Percentiles rank a stretch among this genome's conserved stretches.
phyloP scores from a whole-genome alignment of 2,113 vertebrate species.

The Blennius ocellaris region DNA sequence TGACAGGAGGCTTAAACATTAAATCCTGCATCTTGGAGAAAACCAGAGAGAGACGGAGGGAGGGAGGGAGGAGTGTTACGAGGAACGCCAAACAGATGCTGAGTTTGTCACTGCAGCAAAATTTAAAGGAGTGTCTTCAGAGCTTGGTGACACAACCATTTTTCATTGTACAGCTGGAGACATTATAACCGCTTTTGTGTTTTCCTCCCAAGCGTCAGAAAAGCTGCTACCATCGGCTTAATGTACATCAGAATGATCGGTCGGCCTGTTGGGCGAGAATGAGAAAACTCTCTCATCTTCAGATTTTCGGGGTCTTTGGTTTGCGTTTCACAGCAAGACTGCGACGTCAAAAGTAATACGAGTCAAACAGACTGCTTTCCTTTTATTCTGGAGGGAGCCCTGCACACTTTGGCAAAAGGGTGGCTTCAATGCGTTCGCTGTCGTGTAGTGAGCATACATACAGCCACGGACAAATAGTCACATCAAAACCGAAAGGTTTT shows the following conservation, averaged over 20 bases:
- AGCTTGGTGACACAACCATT: slow-evolving; percentile 68
- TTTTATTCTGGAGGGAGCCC: not conserved
- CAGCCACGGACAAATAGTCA: not conserved
- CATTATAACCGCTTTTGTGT: slow-evolving; percentile 65
- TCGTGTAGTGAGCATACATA: not conserved
- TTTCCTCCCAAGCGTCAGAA: slow-evolving; percentile 52
- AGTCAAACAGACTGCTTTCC: not conserved
- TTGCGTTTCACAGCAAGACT: not conserved
- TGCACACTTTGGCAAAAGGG: not conserved
- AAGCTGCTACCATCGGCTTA: slow-evolving; percentile 53
- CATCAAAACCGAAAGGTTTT: not conserved
- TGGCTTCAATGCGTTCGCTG: not conserved
- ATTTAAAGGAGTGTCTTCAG: slow-evolving; percentile 58
- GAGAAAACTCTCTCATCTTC: slow-evolving; percentile 17
- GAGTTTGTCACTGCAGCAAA: slow-evolving; percentile 73
- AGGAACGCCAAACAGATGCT: slow-evolving; percentile 74
- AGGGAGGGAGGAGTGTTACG: slow-evolving; percentile 14
- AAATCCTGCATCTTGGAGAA: slow-evolving; percentile 43
- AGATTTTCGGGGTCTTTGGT: slow-evolving; percentile 6
- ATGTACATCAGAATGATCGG: slow-evolving; percentile 34
- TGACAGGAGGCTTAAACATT: slow-evolving; percentile 47
- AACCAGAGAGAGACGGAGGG: slow-evolving; percentile 7
- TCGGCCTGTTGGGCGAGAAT: slow-evolving; percentile 9
- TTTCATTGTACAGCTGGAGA: slow-evolving; percentile 72
- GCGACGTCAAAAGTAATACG: not conserved